These are phyloP conservation scores for Eudemis profundana DNA, from an alignment of 2,888 invertebrate genomes.

Conservation along the genomic window DNA sequence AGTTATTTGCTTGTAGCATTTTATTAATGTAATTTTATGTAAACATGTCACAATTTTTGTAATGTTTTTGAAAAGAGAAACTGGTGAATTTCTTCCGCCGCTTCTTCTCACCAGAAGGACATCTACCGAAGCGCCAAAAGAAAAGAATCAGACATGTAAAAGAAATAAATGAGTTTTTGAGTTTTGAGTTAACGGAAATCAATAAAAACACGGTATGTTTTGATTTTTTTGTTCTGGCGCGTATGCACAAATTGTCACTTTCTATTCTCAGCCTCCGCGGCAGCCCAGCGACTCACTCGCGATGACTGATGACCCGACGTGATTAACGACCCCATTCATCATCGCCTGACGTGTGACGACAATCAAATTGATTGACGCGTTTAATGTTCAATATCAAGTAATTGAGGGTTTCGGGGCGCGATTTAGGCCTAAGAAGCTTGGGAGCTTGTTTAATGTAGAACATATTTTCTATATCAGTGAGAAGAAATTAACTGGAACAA, in stretches of 20 bases:
- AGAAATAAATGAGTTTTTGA: too few relatives aligned
- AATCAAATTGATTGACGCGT: constrained; percentile 42
- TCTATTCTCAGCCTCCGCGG: background rate
- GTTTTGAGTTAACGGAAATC: too few relatives aligned
- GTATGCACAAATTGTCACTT: background rate
- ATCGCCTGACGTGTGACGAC: constrained; percentile 53
- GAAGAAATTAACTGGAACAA: background rate
- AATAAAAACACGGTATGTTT: too few relatives aligned
- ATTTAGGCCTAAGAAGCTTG: constrained; percentile 3
- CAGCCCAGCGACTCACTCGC: constrained; percentile 50
- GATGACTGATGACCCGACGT: constrained; percentile 66
- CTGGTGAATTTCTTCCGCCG: too few relatives aligned
- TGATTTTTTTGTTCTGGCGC: too few relatives aligned
- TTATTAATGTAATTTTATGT: too few relatives aligned
- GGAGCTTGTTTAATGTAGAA: background rate
- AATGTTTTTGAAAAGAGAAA: too few relatives aligned
- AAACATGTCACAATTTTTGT: too few relatives aligned
- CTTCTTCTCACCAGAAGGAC: too few relatives aligned
- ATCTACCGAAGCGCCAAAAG: too few relatives aligned
- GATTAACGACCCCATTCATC: constrained; percentile 73
- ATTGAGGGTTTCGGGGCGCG: constrained; percentile 20
- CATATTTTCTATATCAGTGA: background rate
- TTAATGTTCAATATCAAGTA: constrained; percentile 39
- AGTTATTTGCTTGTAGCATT: too few relatives aligned
- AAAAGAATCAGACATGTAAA: too few relatives aligned